Evolutionary conservation across 2,888 invertebrate genomes (phyloP), one percentile per base, ranked within the genome.

Genomic region (Ischnus inquisitorius): DNA sequence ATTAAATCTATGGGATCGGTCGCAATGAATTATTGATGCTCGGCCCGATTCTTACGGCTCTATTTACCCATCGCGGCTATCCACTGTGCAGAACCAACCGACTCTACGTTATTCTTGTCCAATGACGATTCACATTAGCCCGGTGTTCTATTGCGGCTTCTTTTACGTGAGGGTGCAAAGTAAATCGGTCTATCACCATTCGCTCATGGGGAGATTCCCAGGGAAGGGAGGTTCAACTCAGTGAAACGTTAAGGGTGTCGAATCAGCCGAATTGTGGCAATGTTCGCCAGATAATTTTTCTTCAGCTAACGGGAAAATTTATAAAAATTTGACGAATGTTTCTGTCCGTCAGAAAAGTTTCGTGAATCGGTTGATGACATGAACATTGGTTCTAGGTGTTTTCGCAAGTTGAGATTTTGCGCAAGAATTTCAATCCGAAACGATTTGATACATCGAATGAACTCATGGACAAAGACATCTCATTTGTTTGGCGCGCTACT

Each of bases 21-120:
- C 54, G 51, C 28, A 51, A 85, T 85, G 76, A 85, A 85, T 85
- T 79, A 83, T 85, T 79, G 79, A 85, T 83, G 41, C 41, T 54
- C 46, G 64, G 75, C 25, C 67, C 69, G 34, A 25, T 68, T 76
- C 83, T 79, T 79, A 72, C 79, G 39, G 71, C 72, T 77, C 68
- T 48, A 80, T 83, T 85, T 74, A 62, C 54, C 72, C 60, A 19
- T 39, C 19, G 74, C 39, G 34, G 46, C 48, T 60, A 64, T 65
- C 51, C 28, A 41, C 60, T 41, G 41, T 39, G 51, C 69, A 16
- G 43, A 8, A 19, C n/a, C 3, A 25, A 41, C 2, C 51, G 6
- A 54, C 39, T 19, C 43, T 34, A 6, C 43, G 71, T 43, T 57
- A 57, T 6, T n/a, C 60, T 22, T n/a, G 54, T 71, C 19, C 34